Evolutionary conservation across 1,140 invertebrate species (phyloP), one percentile per base, ranked within the genome.

Genomic region (Sitodiplosis mosellana): DNA sequence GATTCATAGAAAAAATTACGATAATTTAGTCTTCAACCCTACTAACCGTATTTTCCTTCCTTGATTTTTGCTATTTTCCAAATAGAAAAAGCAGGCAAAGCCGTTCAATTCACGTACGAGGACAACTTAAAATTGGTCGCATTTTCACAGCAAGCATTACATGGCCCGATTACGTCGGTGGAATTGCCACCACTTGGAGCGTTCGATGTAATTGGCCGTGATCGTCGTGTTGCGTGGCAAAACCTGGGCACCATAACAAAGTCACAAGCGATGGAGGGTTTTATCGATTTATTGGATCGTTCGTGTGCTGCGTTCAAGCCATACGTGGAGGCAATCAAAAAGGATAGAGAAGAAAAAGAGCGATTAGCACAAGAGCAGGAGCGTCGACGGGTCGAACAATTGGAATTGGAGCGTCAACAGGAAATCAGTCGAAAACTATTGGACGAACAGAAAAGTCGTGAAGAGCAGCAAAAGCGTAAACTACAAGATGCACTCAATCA

Each of bases 401-500:
- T 73, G 68, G 58, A 70, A 56, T 50, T 69, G 61, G 55, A 68
- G 62, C 56, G 70, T 65, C 53, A 59, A 59, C 52, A 58, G 51
- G 52, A 72, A 64, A 64, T 77, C 49, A 70, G 75, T 49, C 55
- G 63, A 56, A 56, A 73, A 69, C 64, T 80, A 56, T 66, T 74
- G 47, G 65, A 72, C 18, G 70, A 69, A 50, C 65, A 73, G 54
- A 69, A 70, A 53, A 69, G 72, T 53, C 52, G 71, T 27, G 78
- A 84, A 58, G 77, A 80, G 51, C 72, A 80, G 54, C 69, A 72
- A 60, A 70, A 74, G 56, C 71, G 82, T 58, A 81, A 89, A 61
- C 89, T 99, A 58, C 87, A 97, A 69, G 88, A 95, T 61, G 91
- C 90, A 12, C 68, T 99, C 7, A 98, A 98, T 67, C 83, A 89